Base-by-base conservation (phyloP, 2,888 invertebrate genomes). In the Limnephilus rhombicus region DNA sequence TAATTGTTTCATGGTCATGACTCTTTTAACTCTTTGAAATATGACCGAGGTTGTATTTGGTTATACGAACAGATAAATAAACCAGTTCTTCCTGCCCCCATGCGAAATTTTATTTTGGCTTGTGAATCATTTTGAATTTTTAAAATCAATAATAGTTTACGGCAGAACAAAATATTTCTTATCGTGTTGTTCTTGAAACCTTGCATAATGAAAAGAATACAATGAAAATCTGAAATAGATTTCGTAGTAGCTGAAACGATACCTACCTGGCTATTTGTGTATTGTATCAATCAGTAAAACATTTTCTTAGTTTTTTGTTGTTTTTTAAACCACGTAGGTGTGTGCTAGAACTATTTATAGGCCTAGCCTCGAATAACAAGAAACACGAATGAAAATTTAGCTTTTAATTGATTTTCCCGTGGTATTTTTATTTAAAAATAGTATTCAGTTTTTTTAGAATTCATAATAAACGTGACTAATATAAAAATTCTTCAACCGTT, bases 231-330 rank as follows among this genome's bases (percentile, higher is more conserved):
- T 15, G 24, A 37, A 83, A 83, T 83, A 83, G 83, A 24, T 37
- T 83, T 83, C 37, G 7, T 11, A 83, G 83, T 34, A 41, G 86
- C n/a, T 86, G n/a, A 45, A 85, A 86, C 86, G 49, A 86, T 1
- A 86, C 45, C 24, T 41, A 86, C 45, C 24, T n/a, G 7, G 86
- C 15, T 86, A 86, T 86, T 86, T 86, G 18, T n/a, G 86, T 29
- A 86, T 45, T 49, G 24, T 45, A 86, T 86, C 86, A 86, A 86
- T 86, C 86, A 45, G 13, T 45, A 45, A 45, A 34, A 86, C 9
- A 86, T 45, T 86, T 86, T 49, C 45, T 15, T 41, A 24, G 29
- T 41, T n/a, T 86, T 86, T 45, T 86, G 85, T 85, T 85, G 45
- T 85, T 85, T 85, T 85, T 29, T 7, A 86, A 49, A 24, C 11